Conservation (phyloP, 2,797 vertebrate species). For the Limosa lapponica region DNA sequence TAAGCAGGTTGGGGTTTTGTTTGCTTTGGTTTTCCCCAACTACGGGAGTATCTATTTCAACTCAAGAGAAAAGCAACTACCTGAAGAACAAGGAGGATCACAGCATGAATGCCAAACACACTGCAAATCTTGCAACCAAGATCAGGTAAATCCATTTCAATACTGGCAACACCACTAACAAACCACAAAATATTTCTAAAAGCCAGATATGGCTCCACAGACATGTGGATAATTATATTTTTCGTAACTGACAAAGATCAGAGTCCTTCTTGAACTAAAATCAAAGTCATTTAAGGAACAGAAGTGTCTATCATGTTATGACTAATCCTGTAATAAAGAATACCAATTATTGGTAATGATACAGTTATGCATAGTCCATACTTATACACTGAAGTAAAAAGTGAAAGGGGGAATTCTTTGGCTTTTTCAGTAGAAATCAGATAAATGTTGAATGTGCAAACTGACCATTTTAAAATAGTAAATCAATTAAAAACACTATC, state of each 20-base stretch:
- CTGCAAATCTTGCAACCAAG: not conserved
- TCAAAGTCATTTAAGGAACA: not conserved
- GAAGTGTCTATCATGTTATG: not conserved
- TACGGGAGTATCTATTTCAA: not conserved
- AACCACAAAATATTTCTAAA: not conserved
- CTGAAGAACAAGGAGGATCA: not conserved
- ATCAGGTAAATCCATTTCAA: not conserved
- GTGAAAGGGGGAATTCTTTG: not conserved
- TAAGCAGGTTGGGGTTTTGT: not conserved
- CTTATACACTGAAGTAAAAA: not conserved
- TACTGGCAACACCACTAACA: not conserved
- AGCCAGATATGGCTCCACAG: not conserved
- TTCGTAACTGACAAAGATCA: not conserved
- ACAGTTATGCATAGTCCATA: not conserved
- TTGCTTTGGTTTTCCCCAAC: fast-evolving
- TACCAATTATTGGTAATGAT: not conserved
- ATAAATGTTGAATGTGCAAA: not conserved
- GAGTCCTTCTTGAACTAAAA: not conserved
- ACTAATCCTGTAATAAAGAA: not conserved
- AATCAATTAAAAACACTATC: not conserved
- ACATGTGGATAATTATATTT: not conserved
- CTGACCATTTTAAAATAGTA: not conserved
- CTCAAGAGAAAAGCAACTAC: not conserved
- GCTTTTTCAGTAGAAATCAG: not conserved
- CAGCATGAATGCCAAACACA: not conserved